Evolutionary conservation across 2,797 vertebrate species (phyloP), one percentile per base, ranked within the genome.

Genomic region (Lateolabrax maculatus): DNA sequence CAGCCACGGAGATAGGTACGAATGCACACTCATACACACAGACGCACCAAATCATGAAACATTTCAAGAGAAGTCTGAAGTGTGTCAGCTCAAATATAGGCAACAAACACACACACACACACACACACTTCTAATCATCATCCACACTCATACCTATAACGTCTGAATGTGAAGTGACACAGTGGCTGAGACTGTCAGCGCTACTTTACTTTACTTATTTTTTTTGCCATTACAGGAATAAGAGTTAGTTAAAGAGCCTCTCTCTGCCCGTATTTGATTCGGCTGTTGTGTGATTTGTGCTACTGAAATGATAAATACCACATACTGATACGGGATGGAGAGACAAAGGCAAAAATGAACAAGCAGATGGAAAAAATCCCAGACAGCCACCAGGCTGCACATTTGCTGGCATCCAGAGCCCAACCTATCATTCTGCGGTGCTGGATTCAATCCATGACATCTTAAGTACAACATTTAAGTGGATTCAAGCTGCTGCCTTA

Each of bases 1-100:
- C 97, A 62, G 98, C 98, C 61, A 96, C 95, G 39, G 98, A 99
- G 95, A 95, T 96, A 25, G 96, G 98, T 99, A 95, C 1, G 69
- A 46, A 52, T 4, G 13, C 75, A 75, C 31, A 23, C 37, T 15
- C 11, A 21, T 1, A 58, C 44, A 61, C 6, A 60, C 36, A 52
- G 3, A 41, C 62, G 49, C n/a, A 49, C 23, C 18, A 57, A 3
- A n/a, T n/a, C 21, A 15, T 16, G 23, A 7, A 3, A 36, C 13
- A 48, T 25, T 48, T 44, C 3, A 6, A 44, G 21, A 31, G 39
- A 61, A 29, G 36, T 55, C 9, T 36, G 29, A 46, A 15, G 15
- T 68, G 27, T 52, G 34, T 36, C 3, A 27, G 3, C 12, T 36
- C 5, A 52, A 44, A 39, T 18, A 31, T 11, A 43, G 36, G 58